These are phyloP conservation scores for Epistrophe eligans DNA, from an alignment of 2,888 invertebrate species.

Conservation along the genomic window DNA sequence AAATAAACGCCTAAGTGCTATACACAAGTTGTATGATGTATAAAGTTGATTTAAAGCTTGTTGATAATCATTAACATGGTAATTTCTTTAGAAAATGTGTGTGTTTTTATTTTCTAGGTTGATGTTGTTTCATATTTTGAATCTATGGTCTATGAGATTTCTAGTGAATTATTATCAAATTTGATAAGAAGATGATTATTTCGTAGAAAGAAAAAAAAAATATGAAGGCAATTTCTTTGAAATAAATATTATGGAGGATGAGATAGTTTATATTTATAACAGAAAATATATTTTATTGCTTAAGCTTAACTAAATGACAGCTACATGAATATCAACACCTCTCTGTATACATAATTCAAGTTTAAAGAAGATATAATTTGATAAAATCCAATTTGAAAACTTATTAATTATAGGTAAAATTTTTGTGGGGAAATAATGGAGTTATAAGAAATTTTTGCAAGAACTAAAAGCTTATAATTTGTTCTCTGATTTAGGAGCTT, in stretches of 20 bases:
- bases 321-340: neutral
- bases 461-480: too few relatives aligned
- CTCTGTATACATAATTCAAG: too few relatives aligned
- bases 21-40: constrained; percentile 41
- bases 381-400: too few relatives aligned
- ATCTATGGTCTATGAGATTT: neutral
- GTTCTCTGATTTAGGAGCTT: too few relatives aligned
- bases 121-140: constrained; percentile 3
- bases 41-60: constrained; percentile 62
- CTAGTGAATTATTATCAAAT: neutral
- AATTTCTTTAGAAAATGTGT: constrained; percentile 49
- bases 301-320: neutral
- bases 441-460: too few relatives aligned
- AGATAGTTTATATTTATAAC: neutral
- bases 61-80: constrained; percentile 64
- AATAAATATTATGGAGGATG: neutral
- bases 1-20: constrained; percentile 66
- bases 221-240: neutral
- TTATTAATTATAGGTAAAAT: too few relatives aligned
- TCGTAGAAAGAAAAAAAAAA: neutral
- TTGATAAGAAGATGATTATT: neutral
- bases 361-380: too few relatives aligned
- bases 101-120: neutral
- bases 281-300: neutral
- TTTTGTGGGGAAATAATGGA: too few relatives aligned